Evolutionary conservation across 2,888 invertebrate species (phyloP), one percentile per base, ranked within the genome.

Genomic region (Lycia hirtaria): DNA sequence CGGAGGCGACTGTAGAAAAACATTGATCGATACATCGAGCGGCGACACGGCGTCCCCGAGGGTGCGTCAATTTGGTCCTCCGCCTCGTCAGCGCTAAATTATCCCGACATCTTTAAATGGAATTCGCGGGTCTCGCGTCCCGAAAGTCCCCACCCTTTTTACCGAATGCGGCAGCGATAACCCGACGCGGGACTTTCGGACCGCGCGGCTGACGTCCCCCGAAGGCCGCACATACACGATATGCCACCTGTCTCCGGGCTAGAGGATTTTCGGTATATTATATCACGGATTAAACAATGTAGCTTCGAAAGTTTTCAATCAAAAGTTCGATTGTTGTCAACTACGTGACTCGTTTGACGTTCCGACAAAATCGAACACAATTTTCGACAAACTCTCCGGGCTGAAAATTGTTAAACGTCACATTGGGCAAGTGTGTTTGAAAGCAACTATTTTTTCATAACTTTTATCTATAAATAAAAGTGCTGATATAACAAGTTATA

Each of bases 51-150:
- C 73, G 79, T 77, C 83, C 86, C 86, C 71, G 70, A 72, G 86
- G 87, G 85, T 83, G 83, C 88, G 87, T 88, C 88, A 89, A 88
- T 88, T 89, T 83, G 83, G 85, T 51, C 84, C 86, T 81, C 71
- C 79, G 85, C 83, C 81, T 86, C 88, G 88, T 89, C 91, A 90
- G 90, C 88, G 86, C 85, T 86, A 88, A 91, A 91, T 89, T 90
- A 88, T 88, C 88, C 85, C 83, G 88, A 89, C 91, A 83, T 90
- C 90, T 91, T 90, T 88, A 90, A 91, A 89, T 90, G 90, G 90
- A 87, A 88, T 87, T 84, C 88, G 89, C 89, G 90, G 81, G 80
- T 80, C 80, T 79, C 78, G 80, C 80, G 87, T 80, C 81, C 86
- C 75, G 56, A 65, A 76, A 77, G 78, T 76, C 80, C 82, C 78